Percentiles rank a stretch among this genome's conserved stretches.
Conservation (phyloP, 1,140 invertebrate species). For the Berghia stephanieae region DNA sequence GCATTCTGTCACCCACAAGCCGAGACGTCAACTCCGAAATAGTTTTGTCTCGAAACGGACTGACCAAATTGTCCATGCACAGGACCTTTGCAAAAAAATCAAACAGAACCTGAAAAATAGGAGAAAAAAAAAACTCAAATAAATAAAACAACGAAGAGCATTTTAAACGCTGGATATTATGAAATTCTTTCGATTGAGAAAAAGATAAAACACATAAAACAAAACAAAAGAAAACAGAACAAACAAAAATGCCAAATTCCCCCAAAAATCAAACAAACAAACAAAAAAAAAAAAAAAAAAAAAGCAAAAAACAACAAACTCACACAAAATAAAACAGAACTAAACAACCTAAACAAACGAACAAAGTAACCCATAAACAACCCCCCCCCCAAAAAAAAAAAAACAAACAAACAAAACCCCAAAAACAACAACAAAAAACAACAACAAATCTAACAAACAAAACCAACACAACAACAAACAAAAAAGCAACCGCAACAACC, state of each 20-base stretch:
- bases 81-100: slow-evolving; percentile 58
- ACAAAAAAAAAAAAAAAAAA: not conserved
- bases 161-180: no score
- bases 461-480: no score
- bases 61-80: slow-evolving; percentile 60
- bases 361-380: no score
- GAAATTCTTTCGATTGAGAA: not conserved
- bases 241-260: not conserved
- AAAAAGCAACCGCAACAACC: no score
- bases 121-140: no score
- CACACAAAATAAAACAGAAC: not conserved
- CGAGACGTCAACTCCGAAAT: slow-evolving; percentile 37
- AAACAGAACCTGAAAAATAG: slow-evolving; percentile 61
- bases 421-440: no score
- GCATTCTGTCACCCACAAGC: slow-evolving; percentile 15
- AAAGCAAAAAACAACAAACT: not conserved
- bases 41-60: slow-evolving; percentile 46
- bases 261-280: not conserved
- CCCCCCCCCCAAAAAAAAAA: not conserved
- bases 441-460: no score
- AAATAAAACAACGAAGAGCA: not conserved
- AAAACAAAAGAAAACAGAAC: not conserved
- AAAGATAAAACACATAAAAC: not conserved
- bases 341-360: no score
- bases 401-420: no score